Conservation (phyloP, 2,888 invertebrate species). For the Phyto melanocephala region DNA sequence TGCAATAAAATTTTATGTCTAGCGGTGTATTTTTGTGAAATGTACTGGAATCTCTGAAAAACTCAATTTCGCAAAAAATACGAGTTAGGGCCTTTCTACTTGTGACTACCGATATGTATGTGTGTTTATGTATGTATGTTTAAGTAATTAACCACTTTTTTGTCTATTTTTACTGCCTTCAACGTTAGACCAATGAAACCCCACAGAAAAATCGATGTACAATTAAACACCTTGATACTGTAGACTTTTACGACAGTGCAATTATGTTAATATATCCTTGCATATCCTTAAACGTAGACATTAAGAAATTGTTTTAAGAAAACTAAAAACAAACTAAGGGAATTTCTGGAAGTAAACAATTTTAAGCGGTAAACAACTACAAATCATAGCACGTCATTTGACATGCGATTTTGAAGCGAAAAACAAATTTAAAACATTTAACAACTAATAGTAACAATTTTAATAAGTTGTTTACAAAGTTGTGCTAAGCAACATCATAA, state of each 20-base stretch:
- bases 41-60: too few species aligned
- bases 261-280: slow-evolving; percentile 24
- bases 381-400: slow-evolving; percentile 34
- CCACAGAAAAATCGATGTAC: neutral
- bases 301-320: neutral
- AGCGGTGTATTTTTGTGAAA: too few species aligned
- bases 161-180: too few species aligned
- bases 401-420: slow-evolving; percentile 2
- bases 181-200: neutral
- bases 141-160: too few species aligned
- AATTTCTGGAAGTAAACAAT: slow-evolving; percentile 9
- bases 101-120: too few species aligned
- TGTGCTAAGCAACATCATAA: slow-evolving; percentile 61
- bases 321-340: neutral
- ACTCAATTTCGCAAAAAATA: too few species aligned
- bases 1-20: too few species aligned
- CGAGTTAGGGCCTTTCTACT: too few species aligned
- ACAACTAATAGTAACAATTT: slow-evolving; percentile 7
- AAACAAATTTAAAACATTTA: slow-evolving; percentile 32
- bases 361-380: slow-evolving; percentile 9
- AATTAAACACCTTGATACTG: neutral
- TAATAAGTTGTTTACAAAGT: slow-evolving; percentile 48
- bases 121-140: too few species aligned
- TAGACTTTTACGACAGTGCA: neutral
- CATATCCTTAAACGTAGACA: slow-evolving; percentile 10